Evolutionary conservation across 2,888 invertebrate species (phyloP).

Genomic region (Drosophila mercatorum): DNA sequence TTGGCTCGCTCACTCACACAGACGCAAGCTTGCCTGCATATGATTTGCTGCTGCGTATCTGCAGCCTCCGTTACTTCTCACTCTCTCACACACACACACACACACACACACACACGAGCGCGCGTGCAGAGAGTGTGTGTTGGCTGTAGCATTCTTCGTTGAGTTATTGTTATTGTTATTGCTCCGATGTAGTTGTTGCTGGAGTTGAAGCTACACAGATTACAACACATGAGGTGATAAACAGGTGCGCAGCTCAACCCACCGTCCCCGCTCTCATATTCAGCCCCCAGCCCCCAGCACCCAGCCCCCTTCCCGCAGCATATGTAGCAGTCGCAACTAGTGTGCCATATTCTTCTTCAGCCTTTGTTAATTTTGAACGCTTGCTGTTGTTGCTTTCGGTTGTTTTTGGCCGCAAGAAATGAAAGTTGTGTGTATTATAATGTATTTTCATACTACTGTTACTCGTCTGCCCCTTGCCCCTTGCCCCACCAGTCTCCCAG

Average conservation of each 20-base stretch:
- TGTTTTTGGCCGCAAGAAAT: constrained; percentile 67
- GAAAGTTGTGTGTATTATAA: constrained; percentile 75
- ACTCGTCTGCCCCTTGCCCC: constrained; percentile 52
- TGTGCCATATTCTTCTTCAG: constrained; percentile 65
- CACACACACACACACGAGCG: neutral
- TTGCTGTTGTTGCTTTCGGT: constrained; percentile 62
- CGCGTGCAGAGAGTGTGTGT: constrained; percentile 6
- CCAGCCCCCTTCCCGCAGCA: neutral
- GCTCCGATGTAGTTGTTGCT: constrained; percentile 32
- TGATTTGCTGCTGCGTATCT: constrained; percentile 26
- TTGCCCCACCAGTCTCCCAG: neutral
- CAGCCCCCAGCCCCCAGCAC: neutral
- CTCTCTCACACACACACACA: constrained; percentile 15
- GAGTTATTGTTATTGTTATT: constrained; percentile 48
- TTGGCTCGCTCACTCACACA: constrained; percentile 3
- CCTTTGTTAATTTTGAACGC: constrained; percentile 67
- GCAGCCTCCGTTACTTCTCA: constrained; percentile 39
- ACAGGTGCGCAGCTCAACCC: constrained; percentile 67
- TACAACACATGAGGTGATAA: constrained; percentile 77
- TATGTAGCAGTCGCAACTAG: constrained; percentile 7
- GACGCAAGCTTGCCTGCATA: neutral
- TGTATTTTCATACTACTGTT: constrained; percentile 77
- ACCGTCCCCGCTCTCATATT: neutral
- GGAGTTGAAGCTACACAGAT: constrained; percentile 62
- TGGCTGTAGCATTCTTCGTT: constrained; percentile 31